Conservation (phyloP, 2,888 invertebrate species). For the Stenodema calcarata region DNA sequence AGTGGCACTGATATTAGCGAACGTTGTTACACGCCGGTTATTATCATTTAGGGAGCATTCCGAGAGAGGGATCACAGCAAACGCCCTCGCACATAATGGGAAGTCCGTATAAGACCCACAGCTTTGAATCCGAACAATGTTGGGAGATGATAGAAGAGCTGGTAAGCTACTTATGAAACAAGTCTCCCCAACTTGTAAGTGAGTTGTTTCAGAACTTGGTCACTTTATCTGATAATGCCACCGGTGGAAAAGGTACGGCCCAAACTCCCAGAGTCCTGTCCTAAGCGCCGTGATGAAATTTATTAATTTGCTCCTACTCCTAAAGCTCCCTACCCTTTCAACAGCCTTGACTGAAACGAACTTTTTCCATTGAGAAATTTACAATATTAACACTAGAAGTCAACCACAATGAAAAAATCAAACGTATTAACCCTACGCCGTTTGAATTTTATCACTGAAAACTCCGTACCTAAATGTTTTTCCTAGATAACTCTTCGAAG, state of each 20-base stretch:
- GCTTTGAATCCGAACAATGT: conserved; percentile 16
- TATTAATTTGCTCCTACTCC: no score
- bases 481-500: no score
- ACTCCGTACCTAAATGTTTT: no score
- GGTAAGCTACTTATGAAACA: conserved; percentile 29
- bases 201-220: not conserved
- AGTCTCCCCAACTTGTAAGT: conserved; percentile 13
- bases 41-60: not conserved
- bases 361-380: no score
- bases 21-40: no score
- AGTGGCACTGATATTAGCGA: no score
- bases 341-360: no score
- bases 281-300: not conserved
- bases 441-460: no score
- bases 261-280: not conserved
- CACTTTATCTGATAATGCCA: not conserved
- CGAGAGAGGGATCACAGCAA: not conserved
- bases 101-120: not conserved
- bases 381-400: no score
- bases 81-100: not conserved
- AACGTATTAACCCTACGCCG: no score
- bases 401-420: no score
- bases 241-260: not conserved
- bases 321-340: no score
- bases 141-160: conserved; percentile 10